Percentiles rank a stretch among this genome's conserved stretches.
Conservation (phyloP, 2,113 vertebrate species). For the Scatophagus argus region DNA sequence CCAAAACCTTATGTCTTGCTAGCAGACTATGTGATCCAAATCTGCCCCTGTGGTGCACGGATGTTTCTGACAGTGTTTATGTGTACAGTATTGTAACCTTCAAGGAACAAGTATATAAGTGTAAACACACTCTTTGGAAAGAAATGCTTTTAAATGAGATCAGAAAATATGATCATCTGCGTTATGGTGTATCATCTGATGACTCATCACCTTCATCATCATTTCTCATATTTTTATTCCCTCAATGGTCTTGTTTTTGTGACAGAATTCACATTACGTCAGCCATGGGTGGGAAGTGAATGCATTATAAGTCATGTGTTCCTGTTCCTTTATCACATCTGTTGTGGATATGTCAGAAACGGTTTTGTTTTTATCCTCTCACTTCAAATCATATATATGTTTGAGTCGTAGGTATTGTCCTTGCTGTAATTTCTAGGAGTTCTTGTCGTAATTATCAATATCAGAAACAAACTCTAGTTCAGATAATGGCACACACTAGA, state of each 20-base stretch:
- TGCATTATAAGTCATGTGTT: not conserved
- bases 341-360: not conserved
- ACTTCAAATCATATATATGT: not conserved
- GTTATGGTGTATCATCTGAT: no score
- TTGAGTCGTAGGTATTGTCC: not conserved
- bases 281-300: not conserved
- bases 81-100: not conserved
- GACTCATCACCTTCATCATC: not conserved
- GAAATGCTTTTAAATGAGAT: not conserved
- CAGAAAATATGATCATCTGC: not conserved
- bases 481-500: not conserved
- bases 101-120: not conserved
- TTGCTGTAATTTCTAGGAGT: not conserved
- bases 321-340: not conserved
- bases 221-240: not conserved
- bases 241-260: constrained; percentile 12
- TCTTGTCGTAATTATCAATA: constrained; percentile 4
- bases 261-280: not conserved
- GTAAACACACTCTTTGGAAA: not conserved
- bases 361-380: constrained; percentile 12
- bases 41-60: constrained; percentile 29
- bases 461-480: not conserved
- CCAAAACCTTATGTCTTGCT: not conserved
- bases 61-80: constrained; percentile 11
- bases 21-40: not conserved